These are phyloP conservation scores for Alentia gelatinosa DNA, from an alignment of 2,888 invertebrate genomes.

Conservation along the genomic window DNA sequence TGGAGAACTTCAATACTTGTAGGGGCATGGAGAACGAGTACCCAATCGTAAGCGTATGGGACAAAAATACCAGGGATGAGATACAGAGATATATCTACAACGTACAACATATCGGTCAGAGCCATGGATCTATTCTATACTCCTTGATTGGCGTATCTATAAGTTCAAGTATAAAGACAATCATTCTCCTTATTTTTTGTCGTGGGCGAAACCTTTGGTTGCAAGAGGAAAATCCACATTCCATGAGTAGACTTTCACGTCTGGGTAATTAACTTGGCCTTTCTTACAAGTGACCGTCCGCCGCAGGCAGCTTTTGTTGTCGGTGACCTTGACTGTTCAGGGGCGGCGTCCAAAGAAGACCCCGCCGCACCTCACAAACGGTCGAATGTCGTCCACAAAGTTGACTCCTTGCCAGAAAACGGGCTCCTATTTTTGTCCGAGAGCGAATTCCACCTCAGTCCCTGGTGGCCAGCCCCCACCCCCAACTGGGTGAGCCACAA, in stretches of 20 bases:
- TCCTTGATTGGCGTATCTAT: too few species aligned
- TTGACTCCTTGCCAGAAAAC: slow-evolving; percentile 35
- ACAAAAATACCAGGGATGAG: too few species aligned
- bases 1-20: too few species aligned
- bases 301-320: slow-evolving; percentile 17
- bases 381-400: background rate
- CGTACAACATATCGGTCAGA: too few species aligned
- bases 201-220: too few species aligned
- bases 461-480: background rate
- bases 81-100: too few species aligned
- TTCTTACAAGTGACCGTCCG: slow-evolving; percentile 24
- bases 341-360: slow-evolving; percentile 4
- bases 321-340: slow-evolving; percentile 16
- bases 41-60: too few species aligned
- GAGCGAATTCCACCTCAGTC: background rate
- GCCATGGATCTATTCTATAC: too few species aligned
- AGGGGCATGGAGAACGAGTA: too few species aligned
- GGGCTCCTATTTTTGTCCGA: slow-evolving; percentile 30
- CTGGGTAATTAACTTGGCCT: slow-evolving; percentile 12
- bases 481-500: background rate
- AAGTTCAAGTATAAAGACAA: too few species aligned
- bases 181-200: too few species aligned
- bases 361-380: background rate
- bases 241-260: background rate
- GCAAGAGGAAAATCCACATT: background rate